Evolutionary conservation across 53 echinoderm and acorn worm species (phyloP), one percentile per base, ranked within the genome.

Genomic region (Hippasteria phrygiana): DNA sequence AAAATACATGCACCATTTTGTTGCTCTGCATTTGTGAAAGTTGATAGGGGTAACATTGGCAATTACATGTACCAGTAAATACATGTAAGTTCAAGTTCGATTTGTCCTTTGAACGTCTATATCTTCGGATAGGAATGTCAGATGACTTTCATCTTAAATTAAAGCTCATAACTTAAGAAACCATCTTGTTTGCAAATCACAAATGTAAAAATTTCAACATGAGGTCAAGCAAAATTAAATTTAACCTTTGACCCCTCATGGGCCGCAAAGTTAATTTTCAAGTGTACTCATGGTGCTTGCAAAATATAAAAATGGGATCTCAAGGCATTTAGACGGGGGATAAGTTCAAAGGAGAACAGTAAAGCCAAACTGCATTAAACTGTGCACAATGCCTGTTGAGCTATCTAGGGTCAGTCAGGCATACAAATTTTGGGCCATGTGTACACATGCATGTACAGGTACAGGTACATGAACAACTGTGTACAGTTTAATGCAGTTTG

Each of bases 1-100:
- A 33, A 66, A 43, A 75, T 75, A 16, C 43, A 73, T 73, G 45
- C 26, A 75, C 51, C 51, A 33, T 51, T 75, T 75, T 75, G 75
- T 75, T 75, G 27, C 46, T 75, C 48, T 75, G 46, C 27, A 75
- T 75, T 32, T 7, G 65, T 20, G 75, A 75, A 20, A 75, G 75
- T 75, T 75, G 24, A 46, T 45, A 47, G 75, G 75, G 45, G 27
- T 75, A 75, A 75, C 13, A 32, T 41, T 72, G 43, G 72, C 18
- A 75, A 46, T 75, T 75, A 73, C 73, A 71, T 16, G 35, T 36
- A 22, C 14, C 38, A 38, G 6, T 71, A 36, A 39, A 17, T 71
- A 71, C 45, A 73, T 43, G 12, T 7, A 45, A 45, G 6, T 73
- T 73, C 43, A 10, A 33, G 0, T 33, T 33, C 7, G 67, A 67